Evolutionary conservation across 2,888 invertebrate species (phyloP), one percentile per base, ranked within the genome.

Genomic region (Conistra vaccinii): DNA sequence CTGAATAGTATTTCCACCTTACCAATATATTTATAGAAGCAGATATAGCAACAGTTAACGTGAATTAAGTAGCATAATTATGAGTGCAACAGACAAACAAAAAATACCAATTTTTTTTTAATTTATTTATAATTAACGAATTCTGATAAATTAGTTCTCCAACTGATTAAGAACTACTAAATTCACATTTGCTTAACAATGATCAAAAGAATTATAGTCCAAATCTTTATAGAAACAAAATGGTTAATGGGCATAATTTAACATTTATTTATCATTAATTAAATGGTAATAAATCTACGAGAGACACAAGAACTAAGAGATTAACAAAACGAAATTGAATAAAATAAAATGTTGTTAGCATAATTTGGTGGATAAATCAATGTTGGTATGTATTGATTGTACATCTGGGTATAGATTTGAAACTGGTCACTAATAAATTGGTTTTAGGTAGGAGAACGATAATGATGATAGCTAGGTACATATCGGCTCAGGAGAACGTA

Each of bases 251-350:
- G n/a, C 58, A 58, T 67, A 45, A 77, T 73, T 79, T 73, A 53
- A 32, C 69, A 80, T 70, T 26, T 35, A 23, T 53, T 67, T 62
- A 67, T 53, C 66, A 58, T 69, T 69, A 69, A 81, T 77, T 81
- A 78, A 58, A 42, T 7, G 3, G 14, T 45, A 67, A 78, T 78
- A 78, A 81, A 81, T 81, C 48, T 67, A 14, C 20, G 17, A 1
- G n/a, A 14, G 26, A 14, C 32, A 58, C 26, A n/a, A 32, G 23
- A 23, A 45, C 32, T 39, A 45, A 62, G n/a, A 51, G 51, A 66
- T 68, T 60, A 58, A 71, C n/a, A 68, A 76, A 65, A 76, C 35
- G 51, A 69, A 63, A 67, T 58, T 23, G 5, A 45, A 12, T 42
- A 0, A 32, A 32, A n/a, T 42, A 1, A 51, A 61, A 45, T 35